These are phyloP conservation scores for Tenthredo notha DNA, from an alignment of 2,888 invertebrate genomes.

Conservation along the genomic window DNA sequence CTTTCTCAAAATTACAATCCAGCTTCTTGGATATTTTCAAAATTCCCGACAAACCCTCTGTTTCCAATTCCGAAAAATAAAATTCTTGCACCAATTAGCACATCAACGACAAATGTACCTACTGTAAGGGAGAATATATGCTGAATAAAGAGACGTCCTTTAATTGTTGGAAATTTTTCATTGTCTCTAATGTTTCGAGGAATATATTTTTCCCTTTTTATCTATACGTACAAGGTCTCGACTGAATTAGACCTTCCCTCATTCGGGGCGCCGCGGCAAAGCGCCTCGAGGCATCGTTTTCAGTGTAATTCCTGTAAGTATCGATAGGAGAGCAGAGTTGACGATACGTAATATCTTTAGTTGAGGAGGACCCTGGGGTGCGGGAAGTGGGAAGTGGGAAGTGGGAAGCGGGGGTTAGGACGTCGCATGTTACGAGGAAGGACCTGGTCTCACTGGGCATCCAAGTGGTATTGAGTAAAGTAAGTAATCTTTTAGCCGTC, in stretches of 20 bases:
- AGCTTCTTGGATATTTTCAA: neutral
- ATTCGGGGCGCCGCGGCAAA: constrained; percentile 3
- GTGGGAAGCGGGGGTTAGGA: neutral
- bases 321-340: constrained; percentile 23
- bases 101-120: no score
- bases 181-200: no score
- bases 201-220: neutral
- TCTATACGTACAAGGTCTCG: neutral
- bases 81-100: no score
- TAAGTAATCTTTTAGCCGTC: constrained; percentile 76
- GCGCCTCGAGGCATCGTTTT: neutral
- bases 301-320: constrained; percentile 41
- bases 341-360: constrained; percentile 46
- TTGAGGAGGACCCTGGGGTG: constrained; percentile 7
- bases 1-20: neutral
- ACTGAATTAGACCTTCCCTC: constrained; percentile 5
- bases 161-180: neutral
- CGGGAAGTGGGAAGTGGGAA: neutral
- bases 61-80: no score
- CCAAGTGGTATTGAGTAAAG: constrained; percentile 71
- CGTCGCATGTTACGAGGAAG: constrained; percentile 46
- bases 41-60: no score
- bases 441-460: constrained; percentile 56
- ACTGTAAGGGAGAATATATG: no score
- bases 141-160: neutral